A percentile compares a stretch with the other conserved stretches of the same genome.
phyloP scores from a whole-genome alignment of 2,113 vertebrate genomes.

The Desmodus rotundus region DNA sequence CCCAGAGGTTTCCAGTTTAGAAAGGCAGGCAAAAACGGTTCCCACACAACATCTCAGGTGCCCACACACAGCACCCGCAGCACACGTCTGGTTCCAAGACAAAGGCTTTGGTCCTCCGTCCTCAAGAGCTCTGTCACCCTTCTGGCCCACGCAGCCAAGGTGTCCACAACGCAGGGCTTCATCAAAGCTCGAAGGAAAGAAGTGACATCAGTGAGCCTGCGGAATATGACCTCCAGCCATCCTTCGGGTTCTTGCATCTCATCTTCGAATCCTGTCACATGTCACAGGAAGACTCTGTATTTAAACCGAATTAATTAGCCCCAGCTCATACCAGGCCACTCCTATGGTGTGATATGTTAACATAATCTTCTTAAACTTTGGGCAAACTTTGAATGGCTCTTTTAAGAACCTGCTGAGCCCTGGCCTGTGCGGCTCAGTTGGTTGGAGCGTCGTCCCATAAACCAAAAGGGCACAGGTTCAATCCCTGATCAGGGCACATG shows the following conservation, averaged over 20 bases:
- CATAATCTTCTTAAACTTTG: not conserved
- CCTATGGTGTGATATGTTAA: not conserved
- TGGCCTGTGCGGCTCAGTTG: no score
- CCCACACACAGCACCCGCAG: not conserved
- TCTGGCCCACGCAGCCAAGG: not conserved
- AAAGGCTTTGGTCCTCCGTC: rapidly evolving
- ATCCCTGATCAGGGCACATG: no score
- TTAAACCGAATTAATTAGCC: not conserved
- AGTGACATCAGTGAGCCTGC: not conserved
- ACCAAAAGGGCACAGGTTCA: no score
- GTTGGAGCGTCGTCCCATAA: no score
- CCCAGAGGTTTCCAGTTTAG: not conserved
- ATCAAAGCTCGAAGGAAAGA: not conserved
- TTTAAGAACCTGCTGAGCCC: not conserved
- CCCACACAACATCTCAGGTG: not conserved
- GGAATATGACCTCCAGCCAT: not conserved
- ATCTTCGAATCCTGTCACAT: not conserved
- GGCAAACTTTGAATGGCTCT: not conserved
- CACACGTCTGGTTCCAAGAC: not conserved
- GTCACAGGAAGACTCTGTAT: not conserved
- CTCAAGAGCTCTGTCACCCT: rapidly evolving
- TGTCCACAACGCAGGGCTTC: not conserved
- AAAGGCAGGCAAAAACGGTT: not conserved
- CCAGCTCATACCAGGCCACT: not conserved
- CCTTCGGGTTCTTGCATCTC: not conserved